Percentiles rank a stretch among this genome's conserved stretches.
phyloP scores from a whole-genome alignment of 2,797 vertebrate genomes.

The Parotocinclus haroldoi region DNA sequence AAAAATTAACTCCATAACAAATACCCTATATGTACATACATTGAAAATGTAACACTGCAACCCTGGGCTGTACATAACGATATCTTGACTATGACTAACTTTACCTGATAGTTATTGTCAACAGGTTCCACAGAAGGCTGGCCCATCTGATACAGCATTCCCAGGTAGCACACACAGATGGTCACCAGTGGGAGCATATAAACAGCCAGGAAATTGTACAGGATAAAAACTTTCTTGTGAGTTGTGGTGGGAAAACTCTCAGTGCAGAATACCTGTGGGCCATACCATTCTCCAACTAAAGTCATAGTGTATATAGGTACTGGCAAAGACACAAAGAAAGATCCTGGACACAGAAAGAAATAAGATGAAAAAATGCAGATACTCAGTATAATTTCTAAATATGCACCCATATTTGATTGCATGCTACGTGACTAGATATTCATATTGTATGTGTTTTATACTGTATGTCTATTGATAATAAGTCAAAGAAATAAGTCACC shows the following conservation, averaged over 20 bases:
- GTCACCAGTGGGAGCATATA: conserved; percentile 67
- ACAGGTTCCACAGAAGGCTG: conserved; percentile 60
- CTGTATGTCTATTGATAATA: too few species aligned
- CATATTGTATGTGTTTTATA: too few species aligned
- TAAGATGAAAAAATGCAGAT: too few species aligned
- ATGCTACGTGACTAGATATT: too few species aligned
- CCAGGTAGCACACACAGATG: conserved; percentile 63
- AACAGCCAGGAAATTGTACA: conserved; percentile 69
- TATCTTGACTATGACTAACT: background rate
- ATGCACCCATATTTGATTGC: too few species aligned
- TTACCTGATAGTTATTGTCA: conserved; percentile 63
- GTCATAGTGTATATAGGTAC: conserved; percentile 63
- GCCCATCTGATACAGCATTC: conserved; percentile 68
- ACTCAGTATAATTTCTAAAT: too few species aligned
- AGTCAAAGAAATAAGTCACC: too few species aligned
- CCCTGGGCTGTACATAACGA: too few species aligned
- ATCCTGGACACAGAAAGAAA: conserved; percentile 49
- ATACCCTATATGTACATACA: too few species aligned
- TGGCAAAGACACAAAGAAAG: conserved; percentile 63
- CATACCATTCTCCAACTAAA: conserved; percentile 65
- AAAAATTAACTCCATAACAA: too few species aligned
- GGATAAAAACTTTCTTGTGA: conserved; percentile 64
- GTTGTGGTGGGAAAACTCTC: conserved; percentile 63
- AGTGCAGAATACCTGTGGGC: conserved; percentile 66
- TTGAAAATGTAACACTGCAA: too few species aligned